Conservation (phyloP, 2,113 vertebrate species). For the Triplophysa siluroides region DNA sequence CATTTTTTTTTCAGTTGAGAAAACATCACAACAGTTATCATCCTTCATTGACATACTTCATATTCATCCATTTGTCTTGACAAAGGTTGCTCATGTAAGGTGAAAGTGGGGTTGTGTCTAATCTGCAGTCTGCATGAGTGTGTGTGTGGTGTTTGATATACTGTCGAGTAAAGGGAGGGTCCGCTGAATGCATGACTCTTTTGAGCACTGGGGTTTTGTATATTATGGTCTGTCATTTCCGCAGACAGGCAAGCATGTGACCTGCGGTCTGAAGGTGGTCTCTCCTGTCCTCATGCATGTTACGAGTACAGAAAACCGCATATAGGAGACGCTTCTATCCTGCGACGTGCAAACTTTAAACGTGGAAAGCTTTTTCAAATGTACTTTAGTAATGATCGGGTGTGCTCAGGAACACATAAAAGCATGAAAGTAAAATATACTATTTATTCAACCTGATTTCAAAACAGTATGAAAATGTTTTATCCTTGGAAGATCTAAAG, state of each 20-base stretch:
- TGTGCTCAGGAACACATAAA: background rate
- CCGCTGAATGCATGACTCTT: constrained; percentile 48
- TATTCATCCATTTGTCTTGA: background rate
- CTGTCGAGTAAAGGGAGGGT: background rate
- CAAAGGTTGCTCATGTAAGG: background rate
- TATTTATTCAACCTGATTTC: no score
- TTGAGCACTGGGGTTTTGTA: constrained; percentile 6
- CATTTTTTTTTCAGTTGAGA: background rate
- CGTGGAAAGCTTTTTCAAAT: background rate
- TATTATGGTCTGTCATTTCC: constrained; percentile 11
- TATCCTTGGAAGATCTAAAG: no score
- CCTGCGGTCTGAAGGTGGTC: constrained; percentile 36
- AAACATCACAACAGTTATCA: background rate
- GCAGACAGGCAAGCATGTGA: constrained; percentile 47
- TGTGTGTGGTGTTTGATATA: constrained; percentile 29
- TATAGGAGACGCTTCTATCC: constrained; percentile 26
- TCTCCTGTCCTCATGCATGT: constrained; percentile 50
- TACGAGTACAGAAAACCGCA: constrained; percentile 36
- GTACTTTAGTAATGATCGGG: background rate
- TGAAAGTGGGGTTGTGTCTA: background rate
- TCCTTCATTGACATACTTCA: background rate
- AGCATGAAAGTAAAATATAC: background rate
- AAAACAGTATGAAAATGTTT: no score
- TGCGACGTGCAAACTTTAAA: constrained; percentile 16
- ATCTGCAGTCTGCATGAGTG: constrained; percentile 4